phyloP scores from a whole-genome alignment of 2,113 vertebrate species.

The Zootoca vivipara region DNA sequence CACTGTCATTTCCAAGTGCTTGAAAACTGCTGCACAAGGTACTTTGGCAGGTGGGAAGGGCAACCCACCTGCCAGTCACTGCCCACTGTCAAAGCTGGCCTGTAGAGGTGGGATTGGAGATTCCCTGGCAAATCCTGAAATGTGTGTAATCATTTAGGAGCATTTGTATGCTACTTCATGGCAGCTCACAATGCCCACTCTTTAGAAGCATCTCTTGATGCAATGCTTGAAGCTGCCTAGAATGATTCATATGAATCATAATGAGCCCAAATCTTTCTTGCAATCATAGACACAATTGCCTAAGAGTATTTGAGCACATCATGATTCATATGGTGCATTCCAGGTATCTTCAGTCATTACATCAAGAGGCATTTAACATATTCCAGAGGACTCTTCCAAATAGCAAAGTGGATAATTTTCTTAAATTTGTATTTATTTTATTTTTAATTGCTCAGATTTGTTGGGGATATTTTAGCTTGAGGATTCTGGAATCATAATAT shows the following conservation, averaged over 20 bases:
- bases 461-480: not conserved
- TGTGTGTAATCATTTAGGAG: not conserved
- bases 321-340: not conserved
- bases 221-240: not conserved
- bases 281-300: not conserved
- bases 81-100: too few relatives aligned
- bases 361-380: not conserved
- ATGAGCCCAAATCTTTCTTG: not conserved
- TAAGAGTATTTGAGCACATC: not conserved
- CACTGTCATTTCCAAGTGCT: too few relatives aligned
- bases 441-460: not conserved
- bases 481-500: not conserved
- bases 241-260: not conserved
- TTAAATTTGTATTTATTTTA: not conserved
- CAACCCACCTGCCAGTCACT: too few relatives aligned
- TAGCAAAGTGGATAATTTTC: not conserved
- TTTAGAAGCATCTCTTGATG: not conserved
- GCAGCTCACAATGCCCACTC: not conserved
- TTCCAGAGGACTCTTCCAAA: not conserved
- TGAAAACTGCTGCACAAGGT: too few relatives aligned
- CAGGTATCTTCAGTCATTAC: not conserved
- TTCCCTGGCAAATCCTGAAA: not conserved
- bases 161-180: not conserved
- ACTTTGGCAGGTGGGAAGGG: too few relatives aligned
- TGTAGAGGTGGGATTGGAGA: not conserved